Conservation (phyloP, 2,113 vertebrate species). For the Riparia riparia region DNA sequence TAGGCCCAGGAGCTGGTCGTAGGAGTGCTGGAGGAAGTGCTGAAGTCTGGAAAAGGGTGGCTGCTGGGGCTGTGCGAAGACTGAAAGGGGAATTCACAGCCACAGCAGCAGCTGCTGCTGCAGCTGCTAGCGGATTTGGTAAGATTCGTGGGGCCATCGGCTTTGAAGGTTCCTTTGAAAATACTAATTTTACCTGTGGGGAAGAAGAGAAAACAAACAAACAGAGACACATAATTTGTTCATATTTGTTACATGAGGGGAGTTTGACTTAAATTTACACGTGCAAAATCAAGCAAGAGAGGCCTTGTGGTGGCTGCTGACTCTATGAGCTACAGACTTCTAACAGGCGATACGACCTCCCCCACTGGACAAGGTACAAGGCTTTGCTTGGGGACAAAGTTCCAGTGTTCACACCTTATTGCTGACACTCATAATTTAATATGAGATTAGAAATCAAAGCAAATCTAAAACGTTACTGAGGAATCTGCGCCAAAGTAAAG, state of each 20-base stretch:
- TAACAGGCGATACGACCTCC: fast-evolving
- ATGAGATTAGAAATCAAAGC: neutral
- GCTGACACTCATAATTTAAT: neutral
- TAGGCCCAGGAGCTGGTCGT: conserved; percentile 91
- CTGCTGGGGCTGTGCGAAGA: conserved; percentile 84
- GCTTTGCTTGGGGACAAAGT: neutral
- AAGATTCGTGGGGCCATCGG: conserved; percentile 86
- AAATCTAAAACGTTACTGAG: neutral
- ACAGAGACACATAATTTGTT: conserved; percentile 22
- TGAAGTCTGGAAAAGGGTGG: conserved; percentile 91
- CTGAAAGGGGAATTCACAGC: conserved; percentile 86
- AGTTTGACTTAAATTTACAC: neutral
- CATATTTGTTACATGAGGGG: neutral
- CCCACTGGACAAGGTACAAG: neutral
- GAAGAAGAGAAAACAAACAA: conserved; percentile 32
- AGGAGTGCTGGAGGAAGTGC: conserved; percentile 89
- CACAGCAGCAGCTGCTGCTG: conserved; percentile 85
- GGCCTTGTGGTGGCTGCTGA: neutral
- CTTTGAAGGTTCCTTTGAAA: conserved; percentile 90
- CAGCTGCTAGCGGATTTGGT: conserved; percentile 88
- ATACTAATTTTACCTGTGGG: conserved; percentile 87
- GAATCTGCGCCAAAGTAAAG: neutral
- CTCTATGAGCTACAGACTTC: neutral
- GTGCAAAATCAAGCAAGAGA: neutral
- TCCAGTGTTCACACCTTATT: neutral